Evolutionary conservation across 2,888 invertebrate genomes (phyloP), one percentile per base, ranked within the genome.

Genomic region (Aromia moschata): DNA sequence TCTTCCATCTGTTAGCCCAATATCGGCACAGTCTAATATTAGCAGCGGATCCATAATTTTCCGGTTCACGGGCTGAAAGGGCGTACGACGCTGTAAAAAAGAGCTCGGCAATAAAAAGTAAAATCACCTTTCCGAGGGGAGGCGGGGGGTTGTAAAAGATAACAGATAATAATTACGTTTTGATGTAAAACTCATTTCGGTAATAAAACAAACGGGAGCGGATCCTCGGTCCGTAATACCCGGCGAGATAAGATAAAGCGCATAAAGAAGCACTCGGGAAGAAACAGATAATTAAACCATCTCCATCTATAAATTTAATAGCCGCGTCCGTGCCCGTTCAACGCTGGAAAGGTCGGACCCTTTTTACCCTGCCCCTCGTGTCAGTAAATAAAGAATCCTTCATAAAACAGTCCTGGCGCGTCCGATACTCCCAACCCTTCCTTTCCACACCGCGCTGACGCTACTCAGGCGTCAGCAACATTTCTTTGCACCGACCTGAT

Each of bases 131-230:
- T 41, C 58, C 43, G 37, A n/a, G n/a, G n/a, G n/a, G n/a, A n/a
- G n/a, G n/a, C 37, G 38, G 46, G 53, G 49, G 55, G 57, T 49
- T 52, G 51, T 60, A 62, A 65, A 62, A 65, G 69, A 67, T 69
- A 69, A 64, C 63, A 55, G 64, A 62, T 67, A 67, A 67, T 67
- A 67, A 69, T 69, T 69, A 69, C 65, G 61, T 65, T 67, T 64
- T 69, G 69, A 69, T 69, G 64, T 67, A 65, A 67, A 68, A 68
- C 61, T 67, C 67, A 69, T 69, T 68, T 67, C 58, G 31, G 67
- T 61, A 67, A 65, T 69, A 67, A 67, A 69, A 67, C 69, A 69
- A 68, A 67, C 62, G 62, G 47, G 56, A 60, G 60, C 62, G 54
- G 49, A n/a, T n/a, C n/a, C 65, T 58, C 58, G 40, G 55, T 56